These are phyloP conservation scores for Coboldia fuscipes DNA, from an alignment of 1,140 invertebrate species.

Conservation along the genomic window DNA sequence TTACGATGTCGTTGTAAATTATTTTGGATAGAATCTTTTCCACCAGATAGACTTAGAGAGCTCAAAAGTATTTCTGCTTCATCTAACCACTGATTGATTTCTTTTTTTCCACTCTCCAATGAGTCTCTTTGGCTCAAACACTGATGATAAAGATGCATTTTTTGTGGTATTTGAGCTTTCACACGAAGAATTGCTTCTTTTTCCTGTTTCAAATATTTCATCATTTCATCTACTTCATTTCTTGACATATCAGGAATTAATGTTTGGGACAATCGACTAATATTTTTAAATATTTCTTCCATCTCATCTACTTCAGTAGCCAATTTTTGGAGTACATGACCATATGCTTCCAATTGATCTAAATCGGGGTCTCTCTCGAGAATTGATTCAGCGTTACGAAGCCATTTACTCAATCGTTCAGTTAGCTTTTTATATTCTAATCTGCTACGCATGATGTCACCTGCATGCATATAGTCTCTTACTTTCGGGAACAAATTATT, in stretches of 20 bases:
- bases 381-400: slow-evolving; percentile 49
- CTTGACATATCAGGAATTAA: slow-evolving; percentile 75
- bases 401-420: slow-evolving; percentile 54
- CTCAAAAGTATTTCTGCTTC: slow-evolving; percentile 54
- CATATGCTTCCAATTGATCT: slow-evolving; percentile 53
- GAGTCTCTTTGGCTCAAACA: slow-evolving; percentile 77
- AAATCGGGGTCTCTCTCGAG: slow-evolving; percentile 45
- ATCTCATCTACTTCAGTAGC: slow-evolving; percentile 65
- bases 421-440: slow-evolving; percentile 62
- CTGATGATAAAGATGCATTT: slow-evolving; percentile 61
- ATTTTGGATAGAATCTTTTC: slow-evolving; percentile 46
- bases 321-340: slow-evolving; percentile 54
- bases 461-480: slow-evolving; percentile 66
- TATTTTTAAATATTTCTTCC: slow-evolving; percentile 72
- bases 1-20: slow-evolving; percentile 65
- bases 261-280: slow-evolving; percentile 74
- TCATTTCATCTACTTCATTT: slow-evolving; percentile 77
- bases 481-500: slow-evolving; percentile 62
- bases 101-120: slow-evolving; percentile 62
- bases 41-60: slow-evolving; percentile 32
- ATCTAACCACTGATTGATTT: slow-evolving; percentile 68
- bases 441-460: slow-evolving; percentile 59
- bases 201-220: slow-evolving; percentile 72
- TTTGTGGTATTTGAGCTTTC: slow-evolving; percentile 53
- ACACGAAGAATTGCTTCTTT: slow-evolving; percentile 69